Conservation (phyloP, 2,888 invertebrate species). For the Blera fallax region DNA sequence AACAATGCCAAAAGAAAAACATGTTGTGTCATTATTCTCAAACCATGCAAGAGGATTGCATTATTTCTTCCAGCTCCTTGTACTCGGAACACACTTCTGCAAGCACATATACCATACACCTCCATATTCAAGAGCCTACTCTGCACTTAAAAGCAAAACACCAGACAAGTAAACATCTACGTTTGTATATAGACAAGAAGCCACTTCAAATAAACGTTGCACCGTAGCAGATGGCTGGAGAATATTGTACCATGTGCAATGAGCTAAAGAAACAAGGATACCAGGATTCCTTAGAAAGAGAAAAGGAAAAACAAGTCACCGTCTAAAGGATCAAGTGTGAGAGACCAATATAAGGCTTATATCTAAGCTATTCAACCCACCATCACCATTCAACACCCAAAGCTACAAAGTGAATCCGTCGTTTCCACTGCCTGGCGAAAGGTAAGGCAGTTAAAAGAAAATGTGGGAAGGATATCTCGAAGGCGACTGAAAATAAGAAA, state of each 20-base stretch:
- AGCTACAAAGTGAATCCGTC: constrained; percentile 25
- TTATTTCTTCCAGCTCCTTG: constrained; percentile 42
- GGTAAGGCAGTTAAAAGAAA: not conserved
- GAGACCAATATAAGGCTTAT: constrained; percentile 32
- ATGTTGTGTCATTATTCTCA: constrained; percentile 55
- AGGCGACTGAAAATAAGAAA: constrained; percentile 12
- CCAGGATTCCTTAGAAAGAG: not conserved
- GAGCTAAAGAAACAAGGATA: constrained; percentile 49
- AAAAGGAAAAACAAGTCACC: constrained; percentile 5
- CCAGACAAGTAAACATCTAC: constrained; percentile 44
- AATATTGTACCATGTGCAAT: constrained; percentile 62
- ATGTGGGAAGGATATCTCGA: constrained; percentile 27
- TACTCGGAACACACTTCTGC: not conserved
- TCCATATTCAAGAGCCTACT: constrained; percentile 21
- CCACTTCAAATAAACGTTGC: constrained; percentile 51
- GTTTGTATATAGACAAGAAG: not conserved
- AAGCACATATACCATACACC: not conserved
- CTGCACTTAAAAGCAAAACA: not conserved
- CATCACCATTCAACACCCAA: not conserved
- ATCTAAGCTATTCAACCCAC: not conserved
- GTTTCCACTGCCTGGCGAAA: constrained; percentile 9
- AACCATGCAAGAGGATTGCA: constrained; percentile 38
- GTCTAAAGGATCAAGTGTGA: constrained; percentile 51
- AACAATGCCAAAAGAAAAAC: constrained; percentile 45
- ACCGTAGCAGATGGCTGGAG: constrained; percentile 41